These are phyloP conservation scores for Tethea ocularis DNA, from an alignment of 2,888 invertebrate genomes.

Conservation along the genomic window DNA sequence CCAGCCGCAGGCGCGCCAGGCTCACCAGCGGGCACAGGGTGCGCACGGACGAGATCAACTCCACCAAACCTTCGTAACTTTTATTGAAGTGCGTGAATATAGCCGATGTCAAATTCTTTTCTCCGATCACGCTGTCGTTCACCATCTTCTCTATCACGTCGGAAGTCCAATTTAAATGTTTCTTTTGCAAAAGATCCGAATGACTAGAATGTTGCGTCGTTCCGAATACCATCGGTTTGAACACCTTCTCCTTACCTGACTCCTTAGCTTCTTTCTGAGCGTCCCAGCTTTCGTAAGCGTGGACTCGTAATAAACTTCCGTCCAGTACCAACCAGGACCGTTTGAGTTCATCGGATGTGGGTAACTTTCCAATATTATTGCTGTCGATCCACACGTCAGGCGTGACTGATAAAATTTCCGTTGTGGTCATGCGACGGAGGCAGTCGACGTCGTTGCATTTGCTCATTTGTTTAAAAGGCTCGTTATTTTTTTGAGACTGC, in stretches of 20 bases:
- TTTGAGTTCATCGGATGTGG: slow-evolving; percentile 83
- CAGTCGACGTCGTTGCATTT: slow-evolving; percentile 85
- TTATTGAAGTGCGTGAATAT: slow-evolving; percentile 87
- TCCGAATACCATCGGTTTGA: slow-evolving; percentile 86
- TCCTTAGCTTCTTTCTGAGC: slow-evolving; percentile 66
- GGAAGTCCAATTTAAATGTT: slow-evolving; percentile 86
- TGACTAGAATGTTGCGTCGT: slow-evolving; percentile 90
- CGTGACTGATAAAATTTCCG: slow-evolving; percentile 86
- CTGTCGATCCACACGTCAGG: slow-evolving; percentile 87
- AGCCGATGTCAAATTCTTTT: slow-evolving; percentile 84
- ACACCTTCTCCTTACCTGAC: slow-evolving; percentile 70
- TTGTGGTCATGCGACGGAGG: slow-evolving; percentile 77
- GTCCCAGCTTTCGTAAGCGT: slow-evolving; percentile 87
- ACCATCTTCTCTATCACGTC: slow-evolving; percentile 86
- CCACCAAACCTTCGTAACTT: slow-evolving; percentile 87
- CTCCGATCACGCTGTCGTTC: slow-evolving; percentile 85
- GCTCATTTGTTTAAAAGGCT: slow-evolving; percentile 83
- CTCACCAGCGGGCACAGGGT: slow-evolving; percentile 90
- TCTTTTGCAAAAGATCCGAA: slow-evolving; percentile 83
- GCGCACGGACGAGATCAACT: slow-evolving; percentile 90
- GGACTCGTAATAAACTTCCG: slow-evolving; percentile 86
- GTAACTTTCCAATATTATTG: slow-evolving; percentile 85
- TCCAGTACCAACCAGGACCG: slow-evolving; percentile 92
- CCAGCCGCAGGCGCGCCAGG: slow-evolving; percentile 85
- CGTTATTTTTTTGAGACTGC: slow-evolving; percentile 85